Evolutionary conservation across 2,797 vertebrate species (phyloP), one percentile per base, ranked within the genome.

Genomic region (Acomys russatus): DNA sequence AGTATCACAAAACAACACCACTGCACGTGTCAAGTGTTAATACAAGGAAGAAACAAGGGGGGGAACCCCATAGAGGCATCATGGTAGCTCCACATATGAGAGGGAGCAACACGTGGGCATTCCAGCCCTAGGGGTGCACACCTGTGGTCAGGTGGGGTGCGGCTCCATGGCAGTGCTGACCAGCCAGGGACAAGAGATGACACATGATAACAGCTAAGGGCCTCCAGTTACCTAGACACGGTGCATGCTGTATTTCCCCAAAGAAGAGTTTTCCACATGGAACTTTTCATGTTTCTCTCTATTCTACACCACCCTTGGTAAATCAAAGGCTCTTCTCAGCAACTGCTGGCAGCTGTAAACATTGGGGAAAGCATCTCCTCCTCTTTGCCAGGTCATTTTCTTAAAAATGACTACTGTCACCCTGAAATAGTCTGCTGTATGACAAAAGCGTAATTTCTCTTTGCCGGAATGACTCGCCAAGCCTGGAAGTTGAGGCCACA

Each of bases 1-100:
- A 4, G 71, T 1, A 25, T 18, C 63, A 66, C 9, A 61, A 79
- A 59, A 38, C 10, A 20, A 6, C 3, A 44, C 28, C 35, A 28
- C 18, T 1, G 9, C 25, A 12, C n/a, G 35, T 1, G 1, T 1
- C 25, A 3, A 56, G 28, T 0, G 0, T 3, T 49, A 1, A 8
- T 11, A 15, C 20, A 3, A 38, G 54, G 49, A 61, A 38, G 33
- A 49, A 49, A 33, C 7, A 59, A 10, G 66, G 59, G 44, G 44
- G 44, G 44, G 44, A 59, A 17, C 15, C 3, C 3, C 15, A 6
- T 35, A 25, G 23, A 11, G 66, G 25, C 8, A 0, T 0, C 17
- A 25, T 38, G 35, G 66, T 14, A 10, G 82, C 71, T 22, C 7
- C 6, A 35, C 4, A 1, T 1, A 1, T 15, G 38, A 54, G 79